Evolutionary conservation across 1,140 invertebrate genomes (phyloP).

Genomic region (Drosophila quadrilineata): DNA sequence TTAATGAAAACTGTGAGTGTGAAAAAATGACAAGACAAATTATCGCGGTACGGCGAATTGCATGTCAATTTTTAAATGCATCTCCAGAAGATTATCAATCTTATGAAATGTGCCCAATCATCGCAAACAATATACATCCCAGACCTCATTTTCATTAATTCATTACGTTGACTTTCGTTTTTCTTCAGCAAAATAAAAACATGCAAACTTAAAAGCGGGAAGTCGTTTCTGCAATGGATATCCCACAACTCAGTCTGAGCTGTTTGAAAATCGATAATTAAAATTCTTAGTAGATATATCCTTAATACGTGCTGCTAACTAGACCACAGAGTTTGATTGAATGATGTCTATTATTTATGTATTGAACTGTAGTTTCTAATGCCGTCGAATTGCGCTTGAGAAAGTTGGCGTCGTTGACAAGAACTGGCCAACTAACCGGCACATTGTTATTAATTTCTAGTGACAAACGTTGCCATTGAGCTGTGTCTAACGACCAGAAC

Average conservation of each 20-base stretch:
- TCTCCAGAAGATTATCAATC: conserved; percentile 12
- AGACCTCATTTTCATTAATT: not conserved
- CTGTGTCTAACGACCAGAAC: conserved; percentile 68
- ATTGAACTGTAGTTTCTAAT: conserved; percentile 47
- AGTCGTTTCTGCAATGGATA: not conserved
- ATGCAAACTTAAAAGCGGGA: too few species aligned
- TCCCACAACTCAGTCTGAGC: too few species aligned
- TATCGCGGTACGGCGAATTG: not conserved
- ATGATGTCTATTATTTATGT: conserved; percentile 40
- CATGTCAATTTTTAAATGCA: conserved; percentile 24
- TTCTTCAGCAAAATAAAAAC: conserved; percentile 11
- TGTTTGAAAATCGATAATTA: not conserved
- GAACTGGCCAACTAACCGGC: conserved; percentile 71
- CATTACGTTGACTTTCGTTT: conserved; percentile 49
- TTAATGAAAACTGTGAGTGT: conserved; percentile 33
- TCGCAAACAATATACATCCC: conserved; percentile 10
- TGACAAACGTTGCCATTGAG: conserved; percentile 75
- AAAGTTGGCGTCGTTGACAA: conserved; percentile 60
- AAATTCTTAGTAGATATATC: not conserved
- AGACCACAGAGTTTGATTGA: conserved; percentile 28
- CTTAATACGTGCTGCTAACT: not conserved
- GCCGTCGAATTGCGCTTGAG: conserved; percentile 55
- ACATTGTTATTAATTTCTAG: conserved; percentile 77
- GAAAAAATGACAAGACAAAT: conserved; percentile 19
- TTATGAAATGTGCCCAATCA: conserved; percentile 13